Evolutionary conservation across 1,140 invertebrate genomes (phyloP), one percentile per base, ranked within the genome.

Genomic region (Schlechtendalia chinensis): DNA sequence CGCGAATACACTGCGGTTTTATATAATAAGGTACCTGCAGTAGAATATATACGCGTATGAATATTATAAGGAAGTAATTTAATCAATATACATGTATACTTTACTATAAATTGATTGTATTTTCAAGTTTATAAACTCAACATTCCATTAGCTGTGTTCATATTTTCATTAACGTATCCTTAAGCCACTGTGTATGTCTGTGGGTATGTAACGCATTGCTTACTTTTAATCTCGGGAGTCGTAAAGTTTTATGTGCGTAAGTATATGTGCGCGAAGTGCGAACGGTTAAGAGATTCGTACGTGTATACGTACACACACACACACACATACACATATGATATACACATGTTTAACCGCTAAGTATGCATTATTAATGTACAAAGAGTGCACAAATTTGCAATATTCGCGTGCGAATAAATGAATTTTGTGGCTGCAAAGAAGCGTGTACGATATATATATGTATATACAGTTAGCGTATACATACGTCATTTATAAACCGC

Each of bases 181-280:
- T 58, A 58, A 24, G 24, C 58, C 27, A 24, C 14, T 16, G 12
- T 24, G 16, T 24, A n/a, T n/a, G n/a, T n/a, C n/a, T n/a, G n/a
- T n/a, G n/a, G n/a, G n/a, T n/a, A n/a, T 14, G 24, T 24, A 24
- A 1, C 12, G 5, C 16, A n/a, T 39, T 45, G 24, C 24, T 53
- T 53, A 54, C 50, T 53, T 69, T 27, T 72, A 53, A 72, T 72
- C 69, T 54, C 45, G 16, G 17, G 11, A 19, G 69, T 72, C 22
- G 27, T 74, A 74, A 56, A 74, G 50, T 74, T 54, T 74, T 29
- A 54, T 74, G 14, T 53, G n/a, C n/a, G n/a, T n/a, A n/a, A n/a
- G n/a, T n/a, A n/a, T n/a, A n/a, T n/a, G n/a, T n/a, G n/a, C n/a
- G n/a, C n/a, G n/a, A n/a, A n/a, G n/a, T n/a, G 16, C 12, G 17